These are phyloP conservation scores for Myrmophylax atrothorax DNA, from an alignment of 2,113 vertebrate genomes.

Conservation along the genomic window DNA sequence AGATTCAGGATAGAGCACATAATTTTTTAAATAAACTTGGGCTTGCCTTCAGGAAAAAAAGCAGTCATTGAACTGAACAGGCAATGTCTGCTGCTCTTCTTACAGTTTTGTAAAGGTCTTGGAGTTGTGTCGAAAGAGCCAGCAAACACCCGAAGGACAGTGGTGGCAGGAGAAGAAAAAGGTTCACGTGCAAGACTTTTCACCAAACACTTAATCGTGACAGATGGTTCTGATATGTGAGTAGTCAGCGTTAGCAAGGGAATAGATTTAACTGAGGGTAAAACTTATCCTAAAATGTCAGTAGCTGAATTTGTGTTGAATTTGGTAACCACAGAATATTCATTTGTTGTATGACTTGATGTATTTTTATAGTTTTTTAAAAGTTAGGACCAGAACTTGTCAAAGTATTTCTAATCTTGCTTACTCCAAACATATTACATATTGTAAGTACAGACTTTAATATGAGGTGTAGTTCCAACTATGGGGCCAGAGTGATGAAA, in stretches of 20 bases:
- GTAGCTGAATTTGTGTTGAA: not conserved
- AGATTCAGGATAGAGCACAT: not conserved
- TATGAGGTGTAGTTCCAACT: not conserved
- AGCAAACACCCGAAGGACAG: not conserved
- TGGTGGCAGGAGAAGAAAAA: not conserved
- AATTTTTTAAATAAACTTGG: conserved; percentile 19
- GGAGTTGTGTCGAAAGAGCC: not conserved
- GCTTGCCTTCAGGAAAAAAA: not conserved
- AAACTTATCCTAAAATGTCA: not conserved
- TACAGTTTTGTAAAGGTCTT: not conserved
- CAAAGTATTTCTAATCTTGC: not conserved
- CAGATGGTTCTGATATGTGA: not conserved
- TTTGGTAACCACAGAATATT: not conserved
- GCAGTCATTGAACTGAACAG: not conserved
- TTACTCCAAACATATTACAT: not conserved
- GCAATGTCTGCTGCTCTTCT: not conserved
- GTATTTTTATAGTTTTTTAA: not conserved
- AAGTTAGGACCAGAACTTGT: not conserved
- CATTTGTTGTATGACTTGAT: rapidly evolving
- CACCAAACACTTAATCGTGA: not conserved
- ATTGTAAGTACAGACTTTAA: not conserved
- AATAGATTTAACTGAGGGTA: not conserved
- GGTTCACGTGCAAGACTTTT: not conserved
- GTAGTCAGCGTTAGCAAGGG: not conserved
- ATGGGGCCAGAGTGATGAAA: not conserved